phyloP scores from a whole-genome alignment of 2,113 vertebrate species.

The Choloepus hoffmanni region DNA sequence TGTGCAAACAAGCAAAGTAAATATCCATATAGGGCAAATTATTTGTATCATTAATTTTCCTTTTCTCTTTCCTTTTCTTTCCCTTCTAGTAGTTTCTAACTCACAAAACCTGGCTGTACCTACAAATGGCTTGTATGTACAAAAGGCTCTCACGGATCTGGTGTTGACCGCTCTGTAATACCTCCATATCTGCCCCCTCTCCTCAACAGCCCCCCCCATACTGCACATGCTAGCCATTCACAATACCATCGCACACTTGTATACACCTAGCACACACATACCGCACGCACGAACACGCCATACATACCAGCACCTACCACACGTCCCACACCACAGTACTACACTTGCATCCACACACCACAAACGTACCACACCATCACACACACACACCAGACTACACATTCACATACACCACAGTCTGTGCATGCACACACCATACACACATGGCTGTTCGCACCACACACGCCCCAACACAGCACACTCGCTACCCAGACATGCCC shows the following conservation, averaged over 20 bases:
- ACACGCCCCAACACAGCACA: background rate
- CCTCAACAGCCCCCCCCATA: background rate
- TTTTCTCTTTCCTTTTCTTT: background rate
- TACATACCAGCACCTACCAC: background rate
- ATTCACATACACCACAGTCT: background rate
- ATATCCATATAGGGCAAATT: background rate
- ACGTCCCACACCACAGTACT: background rate
- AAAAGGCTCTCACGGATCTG: background rate
- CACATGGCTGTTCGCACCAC: background rate
- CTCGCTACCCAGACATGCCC: background rate
- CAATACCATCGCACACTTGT: too few relatives aligned
- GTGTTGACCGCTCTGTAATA: background rate
- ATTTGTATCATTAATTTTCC: background rate
- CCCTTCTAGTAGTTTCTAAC: background rate
- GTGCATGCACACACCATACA: accelerated
- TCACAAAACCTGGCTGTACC: background rate
- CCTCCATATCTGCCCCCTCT: background rate
- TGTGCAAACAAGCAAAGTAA: conserved; percentile 9
- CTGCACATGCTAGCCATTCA: background rate
- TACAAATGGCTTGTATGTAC: background rate
- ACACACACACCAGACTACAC: background rate
- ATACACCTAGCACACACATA: background rate
- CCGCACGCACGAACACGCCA: background rate
- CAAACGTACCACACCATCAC: background rate
- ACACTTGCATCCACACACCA: background rate